These are phyloP conservation scores for Sturnus vulgaris DNA, from an alignment of 2,113 vertebrate species.

Conservation along the genomic window DNA sequence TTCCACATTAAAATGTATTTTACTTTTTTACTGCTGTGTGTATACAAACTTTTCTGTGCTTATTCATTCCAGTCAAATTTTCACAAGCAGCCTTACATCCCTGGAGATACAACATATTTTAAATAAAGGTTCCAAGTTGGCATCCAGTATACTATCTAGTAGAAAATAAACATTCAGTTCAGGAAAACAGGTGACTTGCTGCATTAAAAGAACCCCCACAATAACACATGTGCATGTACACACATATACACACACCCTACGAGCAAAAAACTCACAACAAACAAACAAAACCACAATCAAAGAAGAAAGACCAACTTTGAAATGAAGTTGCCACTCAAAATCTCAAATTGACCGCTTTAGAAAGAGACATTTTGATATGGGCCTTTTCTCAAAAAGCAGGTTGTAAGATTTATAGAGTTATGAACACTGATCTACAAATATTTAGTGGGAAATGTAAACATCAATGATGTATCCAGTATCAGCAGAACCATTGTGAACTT, in stretches of 20 bases:
- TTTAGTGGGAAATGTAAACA: not conserved
- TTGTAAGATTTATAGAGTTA: not conserved
- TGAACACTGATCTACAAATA: not conserved
- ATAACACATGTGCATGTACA: fast-evolving
- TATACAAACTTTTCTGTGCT: not conserved
- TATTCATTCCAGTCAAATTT: not conserved
- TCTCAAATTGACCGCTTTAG: not conserved
- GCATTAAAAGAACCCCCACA: not conserved
- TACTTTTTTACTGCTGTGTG: not conserved
- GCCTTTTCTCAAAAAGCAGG: not conserved
- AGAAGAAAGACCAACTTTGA: not conserved
- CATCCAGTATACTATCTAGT: not conserved
- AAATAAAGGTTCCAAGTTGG: not conserved
- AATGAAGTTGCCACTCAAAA: not conserved
- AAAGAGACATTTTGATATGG: not conserved
- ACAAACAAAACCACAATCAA: not conserved
- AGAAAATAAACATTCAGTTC: not conserved
- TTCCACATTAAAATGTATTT: not conserved
- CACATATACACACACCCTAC: too few relatives aligned
- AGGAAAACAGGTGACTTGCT: not conserved
- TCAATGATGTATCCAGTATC: not conserved
- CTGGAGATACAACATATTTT: not conserved
- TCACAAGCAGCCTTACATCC: not conserved
- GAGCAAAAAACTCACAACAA: not conserved
- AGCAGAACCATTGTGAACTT: not conserved